Evolutionary conservation across 2,113 vertebrate genomes (phyloP), one percentile per base, ranked within the genome.

Genomic region (Etheostoma cragini): DNA sequence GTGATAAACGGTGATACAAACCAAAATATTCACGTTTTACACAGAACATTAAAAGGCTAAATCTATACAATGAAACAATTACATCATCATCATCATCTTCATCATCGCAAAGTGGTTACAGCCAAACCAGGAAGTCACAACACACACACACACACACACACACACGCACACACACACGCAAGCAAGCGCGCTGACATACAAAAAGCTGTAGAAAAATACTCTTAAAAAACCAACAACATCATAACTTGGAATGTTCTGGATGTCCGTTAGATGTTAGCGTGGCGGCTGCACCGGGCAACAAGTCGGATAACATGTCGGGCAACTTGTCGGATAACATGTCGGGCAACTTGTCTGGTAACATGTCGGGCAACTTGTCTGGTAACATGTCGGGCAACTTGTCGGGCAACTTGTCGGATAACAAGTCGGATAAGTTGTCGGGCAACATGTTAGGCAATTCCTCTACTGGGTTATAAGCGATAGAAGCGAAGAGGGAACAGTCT

Each of bases 171-270:
- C 62, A 46, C 74, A 64, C 45, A 60, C 74, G 76, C 63, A 53
- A n/a, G n/a, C n/a, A n/a, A n/a, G n/a, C n/a, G n/a, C 78, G 87
- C 87, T 72, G 65, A 87, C 77, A 45, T 88, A 92, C 83, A 92
- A 93, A 91, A 87, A 85, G 71, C 77, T 77, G 86, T 93, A 93
- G 86, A 89, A 93, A 93, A 93, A 92, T 89, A 92, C 73, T 91
- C 64, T 80, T 82, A 87, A 85, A 90, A 93, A 92, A 87, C 54
- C 74, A 66, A 68, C 46, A 57, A 83, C 83, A 33, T 38, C 38
- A 76, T 61, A 56, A 78, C 78, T 47, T 80, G 91, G 90, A 91
- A 92, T 92, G 92, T 93, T 90, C 72, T 70, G 72, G 65, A 81
- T 61, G 56, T 81, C 63, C n/a, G 52, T 69, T 14, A 3, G 57